Evolutionary conservation across 2,797 vertebrate genomes (phyloP).

Genomic region (Etheostoma perlongum): DNA sequence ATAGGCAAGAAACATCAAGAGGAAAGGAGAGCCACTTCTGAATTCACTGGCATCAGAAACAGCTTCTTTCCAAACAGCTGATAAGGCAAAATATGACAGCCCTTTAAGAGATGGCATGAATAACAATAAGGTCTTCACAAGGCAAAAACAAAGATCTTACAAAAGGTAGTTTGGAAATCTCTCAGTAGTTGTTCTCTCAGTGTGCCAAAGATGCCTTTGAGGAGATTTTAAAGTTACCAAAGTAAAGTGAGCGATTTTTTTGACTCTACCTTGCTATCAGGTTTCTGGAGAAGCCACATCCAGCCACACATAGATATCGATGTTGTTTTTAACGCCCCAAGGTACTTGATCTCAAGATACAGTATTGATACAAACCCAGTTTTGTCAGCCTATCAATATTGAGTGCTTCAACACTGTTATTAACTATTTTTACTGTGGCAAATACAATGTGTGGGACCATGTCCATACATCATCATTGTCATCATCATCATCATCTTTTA

Average conservation of each 20-base stretch:
- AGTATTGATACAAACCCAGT: slow-evolving; percentile 44
- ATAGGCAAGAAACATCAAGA: slow-evolving; percentile 40
- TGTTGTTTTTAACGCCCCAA: slow-evolving; percentile 52
- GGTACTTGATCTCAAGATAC: slow-evolving; percentile 42
- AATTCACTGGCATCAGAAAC: slow-evolving; percentile 46
- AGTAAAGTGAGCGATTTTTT: slow-evolving; percentile 72
- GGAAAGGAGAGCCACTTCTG: slow-evolving; percentile 25
- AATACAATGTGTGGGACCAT: slow-evolving; percentile 26
- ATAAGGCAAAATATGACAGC: slow-evolving; percentile 62
- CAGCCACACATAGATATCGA: slow-evolving; percentile 34
- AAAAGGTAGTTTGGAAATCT: slow-evolving; percentile 56
- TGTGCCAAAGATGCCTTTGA: slow-evolving; percentile 52
- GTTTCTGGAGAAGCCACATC: slow-evolving; percentile 48
- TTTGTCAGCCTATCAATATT: slow-evolving; percentile 54
- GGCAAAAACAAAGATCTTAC: slow-evolving; percentile 61
- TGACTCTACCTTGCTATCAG: slow-evolving; percentile 61
- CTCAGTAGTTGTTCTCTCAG: slow-evolving; percentile 47
- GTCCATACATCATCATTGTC: not conserved
- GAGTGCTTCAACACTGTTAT: slow-evolving; percentile 16
- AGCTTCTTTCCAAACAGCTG: slow-evolving; percentile 62
- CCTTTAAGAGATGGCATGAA: slow-evolving; percentile 59
- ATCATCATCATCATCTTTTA: not conserved
- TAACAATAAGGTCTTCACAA: slow-evolving; percentile 61
- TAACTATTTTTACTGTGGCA: slow-evolving; percentile 27
- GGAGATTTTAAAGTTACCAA: slow-evolving; percentile 71